These are phyloP conservation scores for Popillia japonica DNA, from an alignment of 1,140 invertebrate species.

Conservation along the genomic window DNA sequence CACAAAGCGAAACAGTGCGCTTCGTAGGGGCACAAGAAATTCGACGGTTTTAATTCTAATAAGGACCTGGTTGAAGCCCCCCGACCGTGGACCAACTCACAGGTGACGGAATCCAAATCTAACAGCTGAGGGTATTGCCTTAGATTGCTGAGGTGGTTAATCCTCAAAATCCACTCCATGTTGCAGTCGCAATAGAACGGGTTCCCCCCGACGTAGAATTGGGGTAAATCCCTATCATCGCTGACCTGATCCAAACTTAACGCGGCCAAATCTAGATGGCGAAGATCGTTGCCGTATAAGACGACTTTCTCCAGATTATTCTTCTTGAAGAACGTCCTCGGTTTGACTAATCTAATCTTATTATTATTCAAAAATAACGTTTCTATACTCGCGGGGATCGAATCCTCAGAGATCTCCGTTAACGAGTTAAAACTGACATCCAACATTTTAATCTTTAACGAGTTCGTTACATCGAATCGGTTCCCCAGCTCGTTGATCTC, in stretches of 20 bases:
- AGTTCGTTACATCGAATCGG: slow-evolving; percentile 68
- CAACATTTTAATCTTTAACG: slow-evolving; percentile 75
- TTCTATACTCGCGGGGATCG: slow-evolving; percentile 77
- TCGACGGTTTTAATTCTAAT: slow-evolving; percentile 78
- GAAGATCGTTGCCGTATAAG: slow-evolving; percentile 78
- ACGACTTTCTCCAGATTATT: slow-evolving; percentile 75
- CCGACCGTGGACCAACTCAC: slow-evolving; percentile 80
- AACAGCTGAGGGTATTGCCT: slow-evolving; percentile 85
- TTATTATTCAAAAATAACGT: slow-evolving; percentile 81
- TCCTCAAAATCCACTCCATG: slow-evolving; percentile 85
- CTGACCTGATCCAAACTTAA: slow-evolving; percentile 73
- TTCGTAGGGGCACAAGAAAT: slow-evolving; percentile 87
- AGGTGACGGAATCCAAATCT: slow-evolving; percentile 84
- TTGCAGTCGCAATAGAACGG: slow-evolving; percentile 84
- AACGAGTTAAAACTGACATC: slow-evolving; percentile 80
- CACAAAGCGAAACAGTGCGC: slow-evolving; percentile 90
- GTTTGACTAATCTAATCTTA: slow-evolving; percentile 71
- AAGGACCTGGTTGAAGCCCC: slow-evolving; percentile 75
- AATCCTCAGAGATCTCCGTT: slow-evolving; percentile 70
- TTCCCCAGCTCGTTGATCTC: slow-evolving; percentile 72
- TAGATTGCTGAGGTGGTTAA: slow-evolving; percentile 75
- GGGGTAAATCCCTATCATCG: slow-evolving; percentile 71
- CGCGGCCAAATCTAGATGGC: slow-evolving; percentile 75
- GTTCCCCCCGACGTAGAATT: slow-evolving; percentile 83
- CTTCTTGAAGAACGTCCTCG: slow-evolving; percentile 78